Conservation (phyloP, 1,140 invertebrate species). For the Papilio polyxenes region DNA sequence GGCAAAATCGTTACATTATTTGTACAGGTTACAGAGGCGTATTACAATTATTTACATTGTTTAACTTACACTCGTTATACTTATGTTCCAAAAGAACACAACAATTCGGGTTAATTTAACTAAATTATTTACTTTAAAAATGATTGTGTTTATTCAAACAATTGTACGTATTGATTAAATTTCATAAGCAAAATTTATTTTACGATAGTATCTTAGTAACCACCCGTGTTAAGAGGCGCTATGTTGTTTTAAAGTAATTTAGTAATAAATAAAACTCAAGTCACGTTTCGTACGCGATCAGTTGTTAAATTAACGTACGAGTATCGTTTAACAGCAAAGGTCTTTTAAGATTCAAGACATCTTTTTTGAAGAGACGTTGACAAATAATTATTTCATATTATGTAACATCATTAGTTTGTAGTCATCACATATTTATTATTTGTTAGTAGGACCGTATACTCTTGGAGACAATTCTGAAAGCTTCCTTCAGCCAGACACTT, state of each 20-base stretch:
- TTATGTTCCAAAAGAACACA: background rate
- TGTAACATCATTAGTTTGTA: background rate
- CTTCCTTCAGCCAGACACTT: no score
- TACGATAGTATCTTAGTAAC: background rate
- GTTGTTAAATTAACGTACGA: background rate
- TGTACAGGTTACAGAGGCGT: background rate
- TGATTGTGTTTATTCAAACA: no score
- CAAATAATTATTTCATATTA: background rate
- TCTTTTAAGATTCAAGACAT: conserved; percentile 5
- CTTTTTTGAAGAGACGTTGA: background rate
- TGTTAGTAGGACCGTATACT: no score
- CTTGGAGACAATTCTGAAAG: no score
- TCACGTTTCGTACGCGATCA: conserved; percentile 2
- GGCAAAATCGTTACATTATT: background rate
- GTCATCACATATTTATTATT: no score
- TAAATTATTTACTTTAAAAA: no score
- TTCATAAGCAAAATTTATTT: background rate
- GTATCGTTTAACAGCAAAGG: background rate
- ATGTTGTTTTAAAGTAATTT: background rate
- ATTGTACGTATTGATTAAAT: no score
- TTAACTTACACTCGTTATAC: background rate
- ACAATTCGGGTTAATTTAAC: no score
- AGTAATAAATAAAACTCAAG: background rate
- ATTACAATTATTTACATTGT: background rate
- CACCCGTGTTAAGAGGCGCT: background rate